Conservation (phyloP, 2,113 vertebrate genomes). For the Agapornis roseicollis region DNA sequence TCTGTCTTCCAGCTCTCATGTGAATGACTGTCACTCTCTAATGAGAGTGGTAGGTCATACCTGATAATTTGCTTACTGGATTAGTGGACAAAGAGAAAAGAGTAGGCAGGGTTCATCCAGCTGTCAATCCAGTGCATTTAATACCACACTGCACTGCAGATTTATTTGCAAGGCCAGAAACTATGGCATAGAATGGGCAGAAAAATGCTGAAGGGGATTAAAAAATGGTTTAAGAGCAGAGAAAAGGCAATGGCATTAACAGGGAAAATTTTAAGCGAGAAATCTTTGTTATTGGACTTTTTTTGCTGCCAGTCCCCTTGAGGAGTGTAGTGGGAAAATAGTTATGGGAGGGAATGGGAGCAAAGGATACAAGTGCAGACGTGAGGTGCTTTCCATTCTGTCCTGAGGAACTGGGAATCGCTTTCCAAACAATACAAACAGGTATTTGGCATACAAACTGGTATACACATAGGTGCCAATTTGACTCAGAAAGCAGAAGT, state of each 20-base stretch:
- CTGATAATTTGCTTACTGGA: not conserved
- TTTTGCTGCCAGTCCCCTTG: not conserved
- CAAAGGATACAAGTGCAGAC: not conserved
- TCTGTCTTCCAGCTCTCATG: not conserved
- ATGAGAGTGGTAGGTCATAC: not conserved
- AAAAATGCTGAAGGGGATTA: not conserved
- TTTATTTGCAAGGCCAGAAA: slow-evolving; percentile 16
- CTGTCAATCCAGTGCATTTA: not conserved
- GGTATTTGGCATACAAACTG: not conserved
- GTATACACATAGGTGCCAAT: not conserved
- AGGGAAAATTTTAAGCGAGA: not conserved
- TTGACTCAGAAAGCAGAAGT: not conserved
- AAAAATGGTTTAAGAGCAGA: not conserved
- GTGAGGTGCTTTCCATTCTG: not conserved
- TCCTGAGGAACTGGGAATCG: not conserved
- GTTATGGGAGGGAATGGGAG: not conserved
- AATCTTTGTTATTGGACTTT: not conserved
- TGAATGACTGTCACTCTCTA: not conserved
- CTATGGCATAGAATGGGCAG: not conserved
- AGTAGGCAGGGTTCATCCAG: not conserved
- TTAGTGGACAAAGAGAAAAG: not conserved
- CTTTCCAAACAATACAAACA: not conserved
- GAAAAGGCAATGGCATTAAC: not conserved
- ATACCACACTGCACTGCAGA: not conserved
- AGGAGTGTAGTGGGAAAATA: not conserved